Evolutionary conservation across 2,797 vertebrate genomes (phyloP).

Genomic region (Champsocephalus gunnari): DNA sequence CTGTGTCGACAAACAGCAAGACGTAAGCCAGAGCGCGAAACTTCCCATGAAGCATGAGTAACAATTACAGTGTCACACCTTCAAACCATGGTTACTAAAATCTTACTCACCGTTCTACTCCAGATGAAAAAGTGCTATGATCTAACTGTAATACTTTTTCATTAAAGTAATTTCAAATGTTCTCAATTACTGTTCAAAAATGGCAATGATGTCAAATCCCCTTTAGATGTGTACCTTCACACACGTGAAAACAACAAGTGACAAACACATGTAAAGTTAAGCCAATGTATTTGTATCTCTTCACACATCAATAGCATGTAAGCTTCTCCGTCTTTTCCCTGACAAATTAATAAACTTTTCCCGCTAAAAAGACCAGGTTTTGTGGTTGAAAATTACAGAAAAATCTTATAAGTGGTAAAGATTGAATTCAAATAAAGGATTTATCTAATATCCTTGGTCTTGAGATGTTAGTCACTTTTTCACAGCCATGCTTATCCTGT

Average conservation of each 20-base stretch:
- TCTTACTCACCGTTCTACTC: conserved; percentile 8
- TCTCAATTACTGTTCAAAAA: background rate
- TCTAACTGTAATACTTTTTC: background rate
- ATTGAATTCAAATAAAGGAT: background rate
- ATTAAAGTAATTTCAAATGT: background rate
- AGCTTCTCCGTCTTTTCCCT: too few relatives aligned
- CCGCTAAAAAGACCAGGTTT: background rate
- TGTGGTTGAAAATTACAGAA: background rate
- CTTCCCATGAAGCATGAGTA: conserved; percentile 24
- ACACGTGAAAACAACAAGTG: background rate
- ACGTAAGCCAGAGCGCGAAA: conserved; percentile 6
- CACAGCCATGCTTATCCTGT: background rate
- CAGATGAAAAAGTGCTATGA: background rate
- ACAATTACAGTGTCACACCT: conserved; percentile 13
- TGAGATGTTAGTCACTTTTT: too few relatives aligned
- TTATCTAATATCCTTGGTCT: too few relatives aligned
- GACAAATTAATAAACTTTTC: background rate
- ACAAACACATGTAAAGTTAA: too few relatives aligned
- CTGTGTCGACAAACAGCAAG: conserved; percentile 15
- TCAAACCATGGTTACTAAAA: background rate
- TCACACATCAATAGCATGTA: too few relatives aligned
- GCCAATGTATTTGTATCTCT: too few relatives aligned
- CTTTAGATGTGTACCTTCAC: too few relatives aligned
- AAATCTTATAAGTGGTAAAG: background rate
- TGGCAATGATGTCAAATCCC: too few relatives aligned